Conservation (phyloP, 2,113 vertebrate genomes). For the Aspiorhynchus laticeps region DNA sequence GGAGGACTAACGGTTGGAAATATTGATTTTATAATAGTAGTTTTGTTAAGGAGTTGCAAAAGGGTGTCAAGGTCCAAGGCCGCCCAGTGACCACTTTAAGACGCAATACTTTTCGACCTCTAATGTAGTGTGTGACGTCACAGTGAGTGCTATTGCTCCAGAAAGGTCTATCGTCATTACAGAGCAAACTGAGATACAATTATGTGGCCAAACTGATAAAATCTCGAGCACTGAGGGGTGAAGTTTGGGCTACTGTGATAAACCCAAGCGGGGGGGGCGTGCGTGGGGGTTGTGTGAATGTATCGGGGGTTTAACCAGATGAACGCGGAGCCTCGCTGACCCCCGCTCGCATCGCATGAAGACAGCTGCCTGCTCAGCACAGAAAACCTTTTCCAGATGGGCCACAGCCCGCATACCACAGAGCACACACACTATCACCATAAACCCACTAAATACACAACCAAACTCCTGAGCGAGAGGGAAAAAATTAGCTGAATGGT, state of each 20-base stretch:
- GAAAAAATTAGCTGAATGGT: neutral
- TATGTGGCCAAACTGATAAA: slow-evolving; percentile 48
- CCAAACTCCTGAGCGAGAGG: neutral
- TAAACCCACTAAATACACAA: slow-evolving; percentile 27
- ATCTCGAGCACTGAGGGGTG: slow-evolving; percentile 49
- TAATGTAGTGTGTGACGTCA: neutral
- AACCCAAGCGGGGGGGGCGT: neutral
- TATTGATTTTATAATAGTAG: slow-evolving; percentile 7
- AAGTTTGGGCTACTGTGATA: slow-evolving; percentile 58
- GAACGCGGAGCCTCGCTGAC: slow-evolving; percentile 60
- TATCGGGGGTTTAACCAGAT: slow-evolving; percentile 39
- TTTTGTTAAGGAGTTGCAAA: slow-evolving; percentile 4
- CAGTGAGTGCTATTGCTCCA: neutral
- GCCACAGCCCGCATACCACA: slow-evolving; percentile 57
- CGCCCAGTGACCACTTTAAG: neutral
- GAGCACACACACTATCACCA: slow-evolving; percentile 42
- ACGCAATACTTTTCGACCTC: neutral
- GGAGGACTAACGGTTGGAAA: neutral
- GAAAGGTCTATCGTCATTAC: neutral
- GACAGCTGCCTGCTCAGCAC: slow-evolving; percentile 61
- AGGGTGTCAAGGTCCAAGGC: slow-evolving; percentile 35
- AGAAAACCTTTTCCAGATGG: slow-evolving; percentile 70
- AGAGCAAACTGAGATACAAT: slow-evolving; percentile 5
- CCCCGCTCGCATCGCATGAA: slow-evolving; percentile 72
- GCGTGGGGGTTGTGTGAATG: slow-evolving; percentile 36